Conservation (phyloP, 2,113 vertebrate species). For the Notothenia rossii region DNA sequence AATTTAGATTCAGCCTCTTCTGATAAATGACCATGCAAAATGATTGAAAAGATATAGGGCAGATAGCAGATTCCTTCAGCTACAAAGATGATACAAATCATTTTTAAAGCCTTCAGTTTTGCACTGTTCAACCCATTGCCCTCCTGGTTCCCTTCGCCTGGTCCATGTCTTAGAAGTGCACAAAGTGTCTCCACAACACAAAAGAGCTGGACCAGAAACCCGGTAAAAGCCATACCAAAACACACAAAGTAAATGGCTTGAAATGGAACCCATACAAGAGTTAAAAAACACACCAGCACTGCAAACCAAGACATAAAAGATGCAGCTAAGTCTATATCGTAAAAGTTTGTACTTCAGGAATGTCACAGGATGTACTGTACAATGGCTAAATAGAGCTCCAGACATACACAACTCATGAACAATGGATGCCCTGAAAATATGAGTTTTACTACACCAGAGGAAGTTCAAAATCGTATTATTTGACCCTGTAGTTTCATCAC, state of each 20-base stretch:
- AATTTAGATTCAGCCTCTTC: not conserved
- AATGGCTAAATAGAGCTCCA: slow-evolving; percentile 14
- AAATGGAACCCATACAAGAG: not conserved
- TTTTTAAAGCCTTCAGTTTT: slow-evolving; percentile 7
- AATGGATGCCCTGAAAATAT: not conserved
- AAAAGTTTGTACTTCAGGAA: slow-evolving; percentile 28
- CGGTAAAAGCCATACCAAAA: not conserved
- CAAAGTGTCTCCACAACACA: not conserved
- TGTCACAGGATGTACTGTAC: not conserved
- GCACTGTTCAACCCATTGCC: not conserved
- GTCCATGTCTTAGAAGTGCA: not conserved
- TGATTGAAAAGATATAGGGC: not conserved
- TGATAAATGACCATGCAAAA: not conserved
- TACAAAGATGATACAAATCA: not conserved
- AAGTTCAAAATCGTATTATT: not conserved
- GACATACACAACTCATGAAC: slow-evolving; percentile 7
- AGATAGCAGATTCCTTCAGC: not conserved
- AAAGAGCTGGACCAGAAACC: slow-evolving; percentile 9
- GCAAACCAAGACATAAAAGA: not conserved
- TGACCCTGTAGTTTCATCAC: not conserved
- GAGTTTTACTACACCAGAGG: not conserved
- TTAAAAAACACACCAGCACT: not conserved
- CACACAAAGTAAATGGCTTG: not conserved
- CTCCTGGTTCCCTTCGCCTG: slow-evolving; percentile 2
- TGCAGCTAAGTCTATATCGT: slow-evolving; percentile 4